Percentiles rank a stretch among this genome's conserved stretches.
Evolutionary conservation across 2,113 vertebrate species (phyloP).

Genomic region (Sialia sialis): DNA sequence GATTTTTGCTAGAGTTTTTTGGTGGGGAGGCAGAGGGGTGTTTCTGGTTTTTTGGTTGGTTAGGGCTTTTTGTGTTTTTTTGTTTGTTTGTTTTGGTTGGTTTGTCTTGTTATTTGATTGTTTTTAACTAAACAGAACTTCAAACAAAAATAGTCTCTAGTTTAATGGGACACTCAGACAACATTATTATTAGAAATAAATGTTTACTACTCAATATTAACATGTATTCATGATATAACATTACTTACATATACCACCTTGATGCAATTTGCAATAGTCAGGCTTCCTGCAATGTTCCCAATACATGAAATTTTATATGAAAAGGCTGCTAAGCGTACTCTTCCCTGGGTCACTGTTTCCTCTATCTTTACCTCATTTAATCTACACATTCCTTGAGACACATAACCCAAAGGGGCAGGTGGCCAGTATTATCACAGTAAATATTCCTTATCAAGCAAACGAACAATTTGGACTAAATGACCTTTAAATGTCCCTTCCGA

Average conservation of each 20-base stretch:
- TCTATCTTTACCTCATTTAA: neutral
- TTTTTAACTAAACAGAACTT: neutral
- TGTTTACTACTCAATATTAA: neutral
- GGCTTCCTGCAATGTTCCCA: neutral
- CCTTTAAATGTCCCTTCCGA: neutral
- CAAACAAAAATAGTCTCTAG: neutral
- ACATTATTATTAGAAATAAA: neutral
- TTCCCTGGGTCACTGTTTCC: neutral
- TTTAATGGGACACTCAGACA: neutral
- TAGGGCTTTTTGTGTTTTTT: neutral
- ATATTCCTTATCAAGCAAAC: neutral
- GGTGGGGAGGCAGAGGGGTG: accelerated
- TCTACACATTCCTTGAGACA: neutral
- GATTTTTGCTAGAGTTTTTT: neutral
- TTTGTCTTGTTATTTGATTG: neutral
- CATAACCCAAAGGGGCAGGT: neutral
- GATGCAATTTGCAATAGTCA: neutral
- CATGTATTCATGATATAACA: neutral
- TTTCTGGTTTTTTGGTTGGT: neutral
- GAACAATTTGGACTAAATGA: neutral
- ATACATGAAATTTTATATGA: neutral
- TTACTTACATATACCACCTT: neutral
- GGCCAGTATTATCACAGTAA: neutral
- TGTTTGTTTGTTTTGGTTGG: no score
- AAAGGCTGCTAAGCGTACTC: neutral